A percentile compares a stretch with the other conserved stretches of the same genome.
These are phyloP conservation scores for Osmoderma eremita DNA, from an alignment of 2,888 invertebrate species.

Conservation along the genomic window DNA sequence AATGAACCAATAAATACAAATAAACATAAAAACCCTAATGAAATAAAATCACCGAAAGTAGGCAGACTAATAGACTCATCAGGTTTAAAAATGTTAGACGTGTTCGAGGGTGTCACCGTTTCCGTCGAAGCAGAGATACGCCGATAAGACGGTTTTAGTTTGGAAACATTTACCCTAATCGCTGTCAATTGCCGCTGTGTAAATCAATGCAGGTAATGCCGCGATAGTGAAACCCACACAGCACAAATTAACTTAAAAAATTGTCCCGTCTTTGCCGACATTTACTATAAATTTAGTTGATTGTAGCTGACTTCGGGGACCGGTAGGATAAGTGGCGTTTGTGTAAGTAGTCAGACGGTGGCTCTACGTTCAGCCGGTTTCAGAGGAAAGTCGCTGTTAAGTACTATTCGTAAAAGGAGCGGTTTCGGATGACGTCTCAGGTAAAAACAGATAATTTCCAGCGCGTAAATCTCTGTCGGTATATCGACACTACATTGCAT, in stretches of 20 bases:
- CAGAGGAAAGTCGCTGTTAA: constrained; percentile 46
- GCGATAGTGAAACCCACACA: constrained; percentile 46
- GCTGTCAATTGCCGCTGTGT: constrained; percentile 58
- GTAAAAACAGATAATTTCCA: constrained; percentile 53
- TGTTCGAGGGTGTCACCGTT: constrained; percentile 62
- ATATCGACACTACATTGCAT: constrained; percentile 59
- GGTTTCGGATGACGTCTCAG: constrained; percentile 43
- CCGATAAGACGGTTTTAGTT: constrained; percentile 56
- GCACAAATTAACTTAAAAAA: constrained; percentile 44
- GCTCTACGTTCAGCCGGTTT: constrained; percentile 47
- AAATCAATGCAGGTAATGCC: constrained; percentile 56
- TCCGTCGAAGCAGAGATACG: constrained; percentile 56
- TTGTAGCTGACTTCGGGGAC: constrained; percentile 55
- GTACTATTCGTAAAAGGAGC: constrained; percentile 48
- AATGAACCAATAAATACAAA: constrained; percentile 43
- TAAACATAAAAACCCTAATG: constrained; percentile 43
- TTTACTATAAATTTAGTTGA: constrained; percentile 50
- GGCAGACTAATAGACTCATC: constrained; percentile 62
- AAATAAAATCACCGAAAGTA: constrained; percentile 56
- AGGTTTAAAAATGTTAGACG: constrained; percentile 57
- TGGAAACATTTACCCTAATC: constrained; percentile 61
- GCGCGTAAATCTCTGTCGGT: constrained; percentile 61
- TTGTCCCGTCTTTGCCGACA: constrained; percentile 32
- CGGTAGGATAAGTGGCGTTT: constrained; percentile 58
- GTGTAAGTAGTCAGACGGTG: constrained; percentile 58